A percentile compares a stretch with the other conserved stretches of the same genome.
Evolutionary conservation across 2,797 vertebrate genomes (phyloP).

Genomic region (Channallabes apus): DNA sequence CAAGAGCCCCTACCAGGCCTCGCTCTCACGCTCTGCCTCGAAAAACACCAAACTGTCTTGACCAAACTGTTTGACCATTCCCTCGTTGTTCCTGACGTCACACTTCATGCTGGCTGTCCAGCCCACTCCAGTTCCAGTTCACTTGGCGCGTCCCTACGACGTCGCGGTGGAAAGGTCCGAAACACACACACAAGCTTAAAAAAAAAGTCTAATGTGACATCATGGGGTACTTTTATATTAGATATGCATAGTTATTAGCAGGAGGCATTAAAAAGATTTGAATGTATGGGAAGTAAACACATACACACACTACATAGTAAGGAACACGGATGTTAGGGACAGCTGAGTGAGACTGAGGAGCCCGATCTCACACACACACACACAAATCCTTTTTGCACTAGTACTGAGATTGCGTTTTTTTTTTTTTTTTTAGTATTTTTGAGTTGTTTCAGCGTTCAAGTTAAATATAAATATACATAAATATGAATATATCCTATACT

Average conservation of each 20-base stretch:
- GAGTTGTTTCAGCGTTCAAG: slow-evolving; percentile 58
- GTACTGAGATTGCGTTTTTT: slow-evolving; percentile 52
- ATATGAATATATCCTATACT: slow-evolving; percentile 60
- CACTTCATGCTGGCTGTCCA: slow-evolving; percentile 63
- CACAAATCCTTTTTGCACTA: slow-evolving; percentile 57
- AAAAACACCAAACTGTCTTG: slow-evolving; percentile 48
- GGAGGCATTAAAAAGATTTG: slow-evolving; percentile 44
- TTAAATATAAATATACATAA: slow-evolving; percentile 61
- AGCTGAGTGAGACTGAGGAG: slow-evolving; percentile 46
- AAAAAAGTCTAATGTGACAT: not conserved
- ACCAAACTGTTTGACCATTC: slow-evolving; percentile 47
- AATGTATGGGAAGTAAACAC: slow-evolving; percentile 50
- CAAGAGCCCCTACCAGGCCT: slow-evolving; percentile 87
- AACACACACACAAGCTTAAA: not conserved
- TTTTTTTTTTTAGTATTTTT: slow-evolving; percentile 38
- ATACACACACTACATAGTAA: slow-evolving; percentile 8
- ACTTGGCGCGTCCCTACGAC: slow-evolving; percentile 42
- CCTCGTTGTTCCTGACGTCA: slow-evolving; percentile 71
- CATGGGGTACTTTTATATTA: slow-evolving; percentile 48
- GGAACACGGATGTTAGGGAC: slow-evolving; percentile 37
- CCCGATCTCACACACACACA: slow-evolving; percentile 11
- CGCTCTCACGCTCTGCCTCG: slow-evolving; percentile 83
- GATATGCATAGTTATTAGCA: slow-evolving; percentile 42
- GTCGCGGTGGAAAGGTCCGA: slow-evolving; percentile 19
- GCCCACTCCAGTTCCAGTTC: slow-evolving; percentile 20